Evolutionary conservation across 2,888 invertebrate genomes (phyloP), one percentile per base, ranked within the genome.

Genomic region (Tetranychus piercei): DNA sequence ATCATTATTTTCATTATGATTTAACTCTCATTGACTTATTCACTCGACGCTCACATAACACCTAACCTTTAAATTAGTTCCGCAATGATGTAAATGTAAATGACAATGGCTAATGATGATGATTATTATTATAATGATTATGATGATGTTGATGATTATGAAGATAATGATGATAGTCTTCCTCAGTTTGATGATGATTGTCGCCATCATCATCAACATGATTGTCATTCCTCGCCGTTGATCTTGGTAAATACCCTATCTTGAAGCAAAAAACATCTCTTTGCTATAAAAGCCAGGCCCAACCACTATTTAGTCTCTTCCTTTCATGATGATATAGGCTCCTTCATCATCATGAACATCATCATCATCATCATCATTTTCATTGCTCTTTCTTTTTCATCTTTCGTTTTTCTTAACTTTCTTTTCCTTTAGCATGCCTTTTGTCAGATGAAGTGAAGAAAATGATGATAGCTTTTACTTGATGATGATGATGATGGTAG

Each of bases 1-100:
- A 34, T 34, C 34, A 34, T 34, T 34, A 34, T 34, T 34, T 34
- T 34, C 34, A 34, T 34, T 34, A 34, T 34, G 34, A 34, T 34
- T 34, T 34, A 34, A 34, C 5, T 34, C 34, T 3, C 34, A 34
- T 34, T 34, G 34, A 34, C 34, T 15, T 9, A 55, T 55, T 55
- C 55, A 9, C 15, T 55, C 7, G 55, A 2, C 15, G 15, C 55
- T 55, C 55, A 55, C 55, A 34, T 55, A 55, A 55, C 55, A 55
- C 55, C 55, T 55, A 55, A 55, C 55, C 55, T 55, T 55, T 55
- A 55, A 55, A 55, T 55, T 55, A 55, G 55, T 55, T 55, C 55
- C 55, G 55, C 55, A 55, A 55, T 55, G 15, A 55, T 55, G 55
- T 55, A 55, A 55, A 55, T 55, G 55, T 55, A 55, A 55, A 55